A percentile compares a stretch with the other conserved stretches of the same genome.
phyloP scores from a whole-genome alignment of 2,888 invertebrate genomes.

The Spialia ferax region DNA sequence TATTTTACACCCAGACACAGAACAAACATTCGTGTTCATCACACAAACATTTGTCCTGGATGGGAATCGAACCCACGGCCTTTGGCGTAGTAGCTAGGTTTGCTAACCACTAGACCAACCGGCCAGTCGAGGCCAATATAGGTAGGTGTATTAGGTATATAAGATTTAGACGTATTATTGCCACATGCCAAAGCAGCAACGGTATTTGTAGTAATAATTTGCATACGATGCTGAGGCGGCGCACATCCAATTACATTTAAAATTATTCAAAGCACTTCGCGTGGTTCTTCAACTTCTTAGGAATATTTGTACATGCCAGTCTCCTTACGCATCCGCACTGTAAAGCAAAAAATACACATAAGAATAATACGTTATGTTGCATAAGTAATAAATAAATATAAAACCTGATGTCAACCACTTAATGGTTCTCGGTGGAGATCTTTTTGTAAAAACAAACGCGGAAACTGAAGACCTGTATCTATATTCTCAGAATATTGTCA shows the following conservation, averaged over 20 bases:
- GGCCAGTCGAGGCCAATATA: no score
- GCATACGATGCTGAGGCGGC: neutral
- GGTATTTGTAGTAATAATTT: conserved; percentile 2
- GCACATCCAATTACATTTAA: conserved; percentile 2
- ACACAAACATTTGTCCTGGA: no score
- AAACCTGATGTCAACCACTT: conserved; percentile 16
- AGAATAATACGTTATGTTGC: conserved; percentile 2
- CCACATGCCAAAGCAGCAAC: neutral
- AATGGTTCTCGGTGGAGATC: conserved; percentile 4
- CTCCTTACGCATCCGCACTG: conserved; percentile 84
- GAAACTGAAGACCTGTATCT: neutral
- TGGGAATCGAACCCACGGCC: no score
- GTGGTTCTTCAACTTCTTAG: conserved; percentile 50
- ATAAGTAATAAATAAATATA: conserved; percentile 13
- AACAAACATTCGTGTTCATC: no score
- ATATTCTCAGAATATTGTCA: neutral
- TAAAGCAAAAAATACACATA: conserved; percentile 54
- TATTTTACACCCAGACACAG: neutral
- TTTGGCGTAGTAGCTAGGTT: no score
- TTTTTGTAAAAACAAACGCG: conserved; percentile 14
- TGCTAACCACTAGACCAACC: no score
- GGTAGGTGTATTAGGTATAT: neutral
- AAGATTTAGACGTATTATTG: neutral
- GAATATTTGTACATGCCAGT: conserved; percentile 83
- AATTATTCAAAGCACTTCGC: conserved; percentile 12